phyloP scores from a whole-genome alignment of 2,113 vertebrate genomes.

The Zosterops lateralis region DNA sequence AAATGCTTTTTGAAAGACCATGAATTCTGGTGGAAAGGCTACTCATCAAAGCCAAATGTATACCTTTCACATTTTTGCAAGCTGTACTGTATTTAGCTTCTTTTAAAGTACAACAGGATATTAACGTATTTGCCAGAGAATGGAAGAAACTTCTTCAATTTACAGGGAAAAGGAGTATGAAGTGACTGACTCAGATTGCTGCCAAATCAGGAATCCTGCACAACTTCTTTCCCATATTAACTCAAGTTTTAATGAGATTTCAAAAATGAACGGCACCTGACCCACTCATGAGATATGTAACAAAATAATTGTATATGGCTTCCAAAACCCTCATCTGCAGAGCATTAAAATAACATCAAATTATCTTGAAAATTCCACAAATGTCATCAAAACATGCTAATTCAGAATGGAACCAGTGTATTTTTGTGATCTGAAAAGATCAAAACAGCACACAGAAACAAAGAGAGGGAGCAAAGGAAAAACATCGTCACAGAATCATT shows the following conservation, averaged over 20 bases:
- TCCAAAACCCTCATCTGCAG: background rate
- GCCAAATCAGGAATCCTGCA: background rate
- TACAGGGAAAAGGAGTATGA: background rate
- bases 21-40: background rate
- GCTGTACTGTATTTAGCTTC: background rate
- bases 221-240: background rate
- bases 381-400: background rate
- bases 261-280: background rate
- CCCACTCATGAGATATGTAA: background rate
- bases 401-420: background rate
- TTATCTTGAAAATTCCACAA: background rate
- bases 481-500: background rate
- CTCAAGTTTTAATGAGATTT: background rate
- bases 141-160: background rate
- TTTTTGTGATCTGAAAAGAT: background rate
- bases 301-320: background rate
- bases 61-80: background rate
- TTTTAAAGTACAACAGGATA: background rate
- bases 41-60: background rate
- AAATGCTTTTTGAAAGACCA: background rate
- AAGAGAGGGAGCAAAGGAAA: background rate
- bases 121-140: background rate
- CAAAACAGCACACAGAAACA: background rate
- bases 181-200: background rate
- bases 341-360: background rate